Evolutionary conservation across 35 echinoderm and acorn worm species (phyloP).

Genomic region (Amphiura filiformis): DNA sequence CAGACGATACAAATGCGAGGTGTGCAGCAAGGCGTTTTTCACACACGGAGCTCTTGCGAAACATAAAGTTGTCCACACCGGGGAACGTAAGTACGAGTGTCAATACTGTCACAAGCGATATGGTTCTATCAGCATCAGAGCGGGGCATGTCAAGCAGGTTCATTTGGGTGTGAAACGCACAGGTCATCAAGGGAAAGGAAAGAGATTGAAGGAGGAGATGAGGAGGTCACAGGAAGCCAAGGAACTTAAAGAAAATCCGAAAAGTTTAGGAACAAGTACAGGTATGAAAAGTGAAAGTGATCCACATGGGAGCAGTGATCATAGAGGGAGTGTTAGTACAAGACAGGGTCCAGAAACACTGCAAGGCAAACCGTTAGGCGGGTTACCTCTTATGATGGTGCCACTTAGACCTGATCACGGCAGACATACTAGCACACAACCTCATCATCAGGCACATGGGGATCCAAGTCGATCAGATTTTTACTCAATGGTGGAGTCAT

Average conservation of each 20-base stretch:
- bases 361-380: too few relatives aligned
- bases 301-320: too few relatives aligned
- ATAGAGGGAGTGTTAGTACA: too few relatives aligned
- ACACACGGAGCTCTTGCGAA: not conserved
- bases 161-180: not conserved
- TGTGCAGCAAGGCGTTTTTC: not conserved
- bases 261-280: too few relatives aligned
- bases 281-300: too few relatives aligned
- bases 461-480: too few relatives aligned
- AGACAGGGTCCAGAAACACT: too few relatives aligned
- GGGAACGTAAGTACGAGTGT: not conserved
- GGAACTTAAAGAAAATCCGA: not conserved
- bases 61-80: not conserved
- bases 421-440: too few relatives aligned
- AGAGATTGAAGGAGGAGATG: not conserved
- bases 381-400: too few relatives aligned
- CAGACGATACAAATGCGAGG: not conserved
- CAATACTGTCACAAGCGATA: not conserved
- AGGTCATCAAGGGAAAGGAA: not conserved
- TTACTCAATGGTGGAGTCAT: too few relatives aligned
- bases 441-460: too few relatives aligned
- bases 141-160: not conserved
- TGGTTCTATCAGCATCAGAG: not conserved
- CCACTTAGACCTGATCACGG: too few relatives aligned
- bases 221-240: not conserved